A percentile compares a stretch with the other conserved stretches of the same genome.
These are phyloP conservation scores for Anarhynchus alexandrinus DNA, from an alignment of 2,113 vertebrate species.

Conservation along the genomic window DNA sequence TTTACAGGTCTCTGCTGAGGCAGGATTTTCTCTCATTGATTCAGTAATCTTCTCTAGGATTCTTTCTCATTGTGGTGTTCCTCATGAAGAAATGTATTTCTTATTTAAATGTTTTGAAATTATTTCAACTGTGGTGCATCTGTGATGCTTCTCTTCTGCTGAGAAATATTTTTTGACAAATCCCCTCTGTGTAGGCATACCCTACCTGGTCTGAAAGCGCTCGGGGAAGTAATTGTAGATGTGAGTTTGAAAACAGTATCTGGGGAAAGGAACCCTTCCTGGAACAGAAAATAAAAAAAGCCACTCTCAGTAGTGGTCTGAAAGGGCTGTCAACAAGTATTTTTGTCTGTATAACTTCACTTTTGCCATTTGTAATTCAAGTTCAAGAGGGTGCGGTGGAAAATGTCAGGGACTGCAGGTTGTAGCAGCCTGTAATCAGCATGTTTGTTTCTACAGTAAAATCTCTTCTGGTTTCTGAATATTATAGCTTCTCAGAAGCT, in stretches of 20 bases:
- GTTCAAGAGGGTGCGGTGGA: slow-evolving; percentile 31
- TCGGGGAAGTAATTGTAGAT: neutral
- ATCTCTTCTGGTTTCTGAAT: slow-evolving; percentile 17
- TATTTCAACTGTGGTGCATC: neutral
- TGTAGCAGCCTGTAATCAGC: slow-evolving; percentile 31
- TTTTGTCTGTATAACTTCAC: neutral
- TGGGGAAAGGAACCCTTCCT: neutral
- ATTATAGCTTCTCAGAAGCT: neutral
- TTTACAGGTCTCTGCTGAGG: neutral
- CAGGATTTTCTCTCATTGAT: neutral
- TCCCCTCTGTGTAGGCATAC: neutral
- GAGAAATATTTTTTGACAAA: neutral
- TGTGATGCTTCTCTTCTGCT: neutral
- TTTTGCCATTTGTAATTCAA: slow-evolving; percentile 8
- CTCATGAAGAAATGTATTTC: neutral
- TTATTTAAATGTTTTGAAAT: neutral
- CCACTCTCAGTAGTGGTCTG: neutral
- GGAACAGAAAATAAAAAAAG: neutral
- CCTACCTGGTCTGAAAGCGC: neutral
- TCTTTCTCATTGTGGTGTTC: neutral
- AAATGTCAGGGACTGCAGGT: slow-evolving; percentile 1
- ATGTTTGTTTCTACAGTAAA: neutral
- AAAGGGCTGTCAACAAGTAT: neutral
- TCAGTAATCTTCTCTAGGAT: neutral
- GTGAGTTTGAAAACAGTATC: neutral